Conservation (phyloP, 2,797 vertebrate genomes). For the Xerus rutilus region DNA sequence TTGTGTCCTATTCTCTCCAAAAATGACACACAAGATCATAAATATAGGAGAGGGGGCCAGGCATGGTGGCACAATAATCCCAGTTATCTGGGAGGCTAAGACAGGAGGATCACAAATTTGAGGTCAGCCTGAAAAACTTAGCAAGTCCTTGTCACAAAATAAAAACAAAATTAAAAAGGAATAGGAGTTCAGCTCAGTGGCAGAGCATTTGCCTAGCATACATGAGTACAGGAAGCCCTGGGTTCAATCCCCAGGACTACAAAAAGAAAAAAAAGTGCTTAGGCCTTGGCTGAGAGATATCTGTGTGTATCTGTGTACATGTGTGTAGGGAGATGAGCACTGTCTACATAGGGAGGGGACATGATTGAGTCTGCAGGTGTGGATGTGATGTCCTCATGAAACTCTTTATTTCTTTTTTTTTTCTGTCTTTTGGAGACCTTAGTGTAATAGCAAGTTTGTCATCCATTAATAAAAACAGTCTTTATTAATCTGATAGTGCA, state of each 20-base stretch:
- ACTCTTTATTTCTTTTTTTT: not conserved
- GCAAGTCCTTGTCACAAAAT: not conserved
- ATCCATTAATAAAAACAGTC: not conserved
- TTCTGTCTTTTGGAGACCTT: not conserved
- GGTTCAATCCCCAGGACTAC: not conserved
- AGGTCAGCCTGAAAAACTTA: not conserved
- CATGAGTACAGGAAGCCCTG: not conserved
- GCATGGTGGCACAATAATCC: not conserved
- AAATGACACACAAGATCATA: not conserved
- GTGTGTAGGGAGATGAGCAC: not conserved
- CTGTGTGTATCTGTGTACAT: fast-evolving
- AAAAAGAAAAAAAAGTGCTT: not conserved
- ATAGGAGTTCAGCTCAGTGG: not conserved
- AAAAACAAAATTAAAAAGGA: not conserved
- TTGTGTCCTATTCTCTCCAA: not conserved
- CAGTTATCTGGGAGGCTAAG: not conserved
- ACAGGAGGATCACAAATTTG: not conserved
- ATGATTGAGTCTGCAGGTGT: not conserved
- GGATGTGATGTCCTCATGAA: fast-evolving
- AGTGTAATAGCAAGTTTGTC: not conserved
- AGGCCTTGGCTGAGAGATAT: not conserved
- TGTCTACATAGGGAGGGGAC: fast-evolving
- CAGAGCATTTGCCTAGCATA: not conserved
- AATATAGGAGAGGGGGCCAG: too few relatives aligned
- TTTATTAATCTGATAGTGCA: not conserved